Evolutionary conservation across 2,888 invertebrate species (phyloP), one percentile per base, ranked within the genome.

Genomic region (Drosophila multiciliata): DNA sequence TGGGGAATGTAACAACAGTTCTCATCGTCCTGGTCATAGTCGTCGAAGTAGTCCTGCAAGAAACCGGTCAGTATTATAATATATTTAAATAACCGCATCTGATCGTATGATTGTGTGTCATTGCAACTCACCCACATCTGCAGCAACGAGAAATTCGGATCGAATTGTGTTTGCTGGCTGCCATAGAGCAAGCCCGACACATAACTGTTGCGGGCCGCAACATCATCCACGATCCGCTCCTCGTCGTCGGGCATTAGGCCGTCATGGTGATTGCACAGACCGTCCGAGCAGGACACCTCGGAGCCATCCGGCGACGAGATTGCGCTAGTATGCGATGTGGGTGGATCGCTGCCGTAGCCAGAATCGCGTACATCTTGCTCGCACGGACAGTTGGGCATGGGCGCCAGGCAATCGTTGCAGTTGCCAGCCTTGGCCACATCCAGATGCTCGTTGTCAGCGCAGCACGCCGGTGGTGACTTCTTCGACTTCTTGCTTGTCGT

Each of bases 271-370:
- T 96, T 97, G 93, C 98, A 98, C 91, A 97, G 96, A 49, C 96
- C 96, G 91, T 98, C 98, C 0, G 96, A 97, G 93, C 97, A 98
- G 1, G 97, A 97, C 62, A 98, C 95, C 91, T 98, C 98, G 0
- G 98, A 98, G 36, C 98, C 97, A 90, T 98, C 98, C 0, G 97
- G 97, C 0, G 97, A 97, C 91, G 97, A 97, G 82, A 96, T 95
- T 71, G 96, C 94, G 80, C 97, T 97, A 29, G 95, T 95, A 81
- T 96, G 96, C 74, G 92, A 92, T 50, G 91, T 87, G 29, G 92
- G 78, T 33, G 82, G 92, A 78, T 97, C 98, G 15, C 98, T 98
- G 26, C 97, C 97, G 92, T 98, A 98, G 48, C 98, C 98, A 89
- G 96, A 97, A 93, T 98, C 98, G 92, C 92, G 88, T 29, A 93